phyloP scores from a whole-genome alignment of 2,888 invertebrate genomes.

The Dryococelus australis region DNA sequence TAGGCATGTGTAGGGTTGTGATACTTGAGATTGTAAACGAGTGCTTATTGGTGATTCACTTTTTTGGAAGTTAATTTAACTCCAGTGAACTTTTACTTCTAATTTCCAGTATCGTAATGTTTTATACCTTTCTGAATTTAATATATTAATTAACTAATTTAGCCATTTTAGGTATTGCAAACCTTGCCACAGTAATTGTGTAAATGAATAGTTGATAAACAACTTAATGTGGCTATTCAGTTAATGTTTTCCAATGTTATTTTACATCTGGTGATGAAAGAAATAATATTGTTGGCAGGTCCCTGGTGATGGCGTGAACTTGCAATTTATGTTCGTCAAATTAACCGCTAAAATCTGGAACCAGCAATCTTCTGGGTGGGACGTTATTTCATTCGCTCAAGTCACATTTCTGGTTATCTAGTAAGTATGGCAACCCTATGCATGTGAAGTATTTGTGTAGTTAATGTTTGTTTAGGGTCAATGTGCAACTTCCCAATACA shows the following conservation, averaged over 20 bases:
- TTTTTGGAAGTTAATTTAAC: neutral
- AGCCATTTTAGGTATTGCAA: neutral
- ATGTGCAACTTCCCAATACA: too few species aligned
- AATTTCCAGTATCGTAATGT: neutral
- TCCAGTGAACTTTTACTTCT: too few species aligned
- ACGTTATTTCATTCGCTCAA: neutral
- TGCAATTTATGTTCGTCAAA: neutral
- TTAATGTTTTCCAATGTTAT: too few species aligned
- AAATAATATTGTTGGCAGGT: constrained; percentile 6
- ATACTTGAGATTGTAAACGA: neutral
- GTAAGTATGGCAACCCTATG: constrained; percentile 8
- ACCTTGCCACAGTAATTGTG: neutral
- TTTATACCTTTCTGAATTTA: neutral
- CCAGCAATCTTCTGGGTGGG: neutral
- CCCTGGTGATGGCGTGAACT: neutral
- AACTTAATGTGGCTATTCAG: too few species aligned
- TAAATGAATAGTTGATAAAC: neutral
- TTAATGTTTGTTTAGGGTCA: neutral
- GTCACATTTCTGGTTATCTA: neutral
- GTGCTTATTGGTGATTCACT: neutral
- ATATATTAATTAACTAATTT: too few species aligned
- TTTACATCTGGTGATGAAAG: neutral
- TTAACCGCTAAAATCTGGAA: neutral
- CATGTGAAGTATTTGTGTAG: neutral
- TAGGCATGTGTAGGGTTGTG: neutral